phyloP scores from a whole-genome alignment of 2,113 vertebrate species.

The Oryzias celebensis region DNA sequence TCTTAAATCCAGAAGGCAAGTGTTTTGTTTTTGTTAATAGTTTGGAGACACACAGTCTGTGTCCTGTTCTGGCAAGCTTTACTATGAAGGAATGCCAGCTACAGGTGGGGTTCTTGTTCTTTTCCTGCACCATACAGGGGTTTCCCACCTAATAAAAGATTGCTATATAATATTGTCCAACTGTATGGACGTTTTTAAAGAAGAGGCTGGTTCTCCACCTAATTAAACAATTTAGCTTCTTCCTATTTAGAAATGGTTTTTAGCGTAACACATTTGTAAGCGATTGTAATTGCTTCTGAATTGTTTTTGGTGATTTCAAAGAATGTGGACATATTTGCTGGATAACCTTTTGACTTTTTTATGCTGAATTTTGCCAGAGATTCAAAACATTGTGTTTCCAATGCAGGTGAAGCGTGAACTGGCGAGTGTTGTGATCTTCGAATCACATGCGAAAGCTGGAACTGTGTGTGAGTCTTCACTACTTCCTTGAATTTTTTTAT shows the following conservation, averaged over 20 bases:
- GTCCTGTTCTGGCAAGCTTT: neutral
- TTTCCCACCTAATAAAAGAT: too few species aligned
- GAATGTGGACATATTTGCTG: neutral
- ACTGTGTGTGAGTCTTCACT: constrained; percentile 89
- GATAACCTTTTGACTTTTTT: neutral
- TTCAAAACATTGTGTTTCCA: constrained; percentile 27
- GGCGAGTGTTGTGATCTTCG: constrained; percentile 94
- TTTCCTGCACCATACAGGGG: neutral
- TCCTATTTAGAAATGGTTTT: too few species aligned
- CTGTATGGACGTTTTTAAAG: too few species aligned
- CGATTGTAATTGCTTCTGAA: too few species aligned
- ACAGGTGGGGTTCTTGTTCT: neutral
- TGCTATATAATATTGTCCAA: too few species aligned
- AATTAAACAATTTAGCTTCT: too few species aligned
- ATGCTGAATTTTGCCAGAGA: constrained; percentile 3
- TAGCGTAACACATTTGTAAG: too few species aligned
- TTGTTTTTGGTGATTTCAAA: neutral
- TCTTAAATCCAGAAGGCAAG: too few species aligned
- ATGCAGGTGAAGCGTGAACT: constrained; percentile 91
- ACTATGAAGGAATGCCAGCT: neutral
- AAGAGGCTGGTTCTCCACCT: too few species aligned
- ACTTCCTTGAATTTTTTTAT: neutral
- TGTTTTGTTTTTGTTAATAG: too few species aligned
- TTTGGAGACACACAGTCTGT: neutral
- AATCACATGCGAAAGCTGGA: constrained; percentile 96